Evolutionary conservation across 2,113 vertebrate species (phyloP), one percentile per base, ranked within the genome.

Genomic region (Alligator mississippiensis): DNA sequence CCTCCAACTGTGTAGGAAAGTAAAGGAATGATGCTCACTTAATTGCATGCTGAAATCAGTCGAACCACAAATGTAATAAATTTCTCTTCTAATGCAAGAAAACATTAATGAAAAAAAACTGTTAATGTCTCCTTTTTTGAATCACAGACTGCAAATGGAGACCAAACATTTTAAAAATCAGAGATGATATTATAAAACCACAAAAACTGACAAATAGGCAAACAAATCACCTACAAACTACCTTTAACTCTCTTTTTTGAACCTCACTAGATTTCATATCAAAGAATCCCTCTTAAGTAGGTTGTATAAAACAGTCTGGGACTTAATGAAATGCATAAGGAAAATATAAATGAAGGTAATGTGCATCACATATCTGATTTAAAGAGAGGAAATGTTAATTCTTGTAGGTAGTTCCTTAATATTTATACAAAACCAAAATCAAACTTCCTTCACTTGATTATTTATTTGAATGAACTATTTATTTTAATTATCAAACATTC

Each of bases 391-490:
- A 1, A 10, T 84, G 70, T 87, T 90, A 84, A 11, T 12, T 72
- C 88, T 90, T 88, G 13, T 38, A 95, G 83, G 79, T 60, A 79
- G 34, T 82, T 5, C 62, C 30, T 70, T 84, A 79, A 82, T 12
- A 84, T 14, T 61, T 22, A 80, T 59, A 86, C 9, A 95, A 89
- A 84, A 97, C 57, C 61, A 70, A 79, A 90, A 90, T 21, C 59
- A 27, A 90, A 91, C 30, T 82, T 89, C 34, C 96, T 83, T 89
- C 90, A 93, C 63, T 77, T 85, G 61, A 28, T 38, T 58, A 84
- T 94, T 96, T 88, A 59, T 94, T 92, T 93, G 90, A 94, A 77
- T 90, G 89, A 95, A 79, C 90, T 86, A 81, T 55, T 87, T 57
- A 87, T 88, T 74, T 91, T 95, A 94, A 64, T 93, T 94, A 94